Evolutionary conservation across 2,888 invertebrate species (phyloP).

Genomic region (Platynereis dumerilii): DNA sequence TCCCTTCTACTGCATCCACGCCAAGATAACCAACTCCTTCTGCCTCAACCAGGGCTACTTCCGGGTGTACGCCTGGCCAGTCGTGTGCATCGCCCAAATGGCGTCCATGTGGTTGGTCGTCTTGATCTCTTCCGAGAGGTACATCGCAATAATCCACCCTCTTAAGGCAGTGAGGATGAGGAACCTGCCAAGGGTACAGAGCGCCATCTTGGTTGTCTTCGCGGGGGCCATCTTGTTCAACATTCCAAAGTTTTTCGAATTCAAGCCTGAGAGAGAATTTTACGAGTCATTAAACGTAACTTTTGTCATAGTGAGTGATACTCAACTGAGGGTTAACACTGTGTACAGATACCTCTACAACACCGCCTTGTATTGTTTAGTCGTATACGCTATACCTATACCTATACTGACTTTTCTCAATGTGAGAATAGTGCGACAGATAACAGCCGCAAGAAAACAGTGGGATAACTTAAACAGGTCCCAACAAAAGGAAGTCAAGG

Average conservation of each 20-base stretch:
- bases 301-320: slow-evolving; percentile 23
- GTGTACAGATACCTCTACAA: slow-evolving; percentile 41
- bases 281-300: slow-evolving; percentile 24
- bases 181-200: slow-evolving; percentile 35
- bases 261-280: slow-evolving; percentile 28
- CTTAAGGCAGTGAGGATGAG: slow-evolving; percentile 47
- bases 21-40: slow-evolving; percentile 17
- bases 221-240: slow-evolving; percentile 44
- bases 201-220: slow-evolving; percentile 46
- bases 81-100: slow-evolving; percentile 41
- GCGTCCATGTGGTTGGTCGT: slow-evolving; percentile 58
- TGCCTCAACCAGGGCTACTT: slow-evolving; percentile 35
- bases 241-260: slow-evolving; percentile 52
- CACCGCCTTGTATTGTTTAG: slow-evolving; percentile 43
- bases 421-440: slow-evolving; percentile 52
- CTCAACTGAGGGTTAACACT: slow-evolving; percentile 30
- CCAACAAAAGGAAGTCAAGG: slow-evolving; percentile 53
- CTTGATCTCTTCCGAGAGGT: slow-evolving; percentile 57
- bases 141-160: slow-evolving; percentile 59
- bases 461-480: slow-evolving; percentile 45
- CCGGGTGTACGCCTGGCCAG: slow-evolving; percentile 39
- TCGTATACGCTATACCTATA: slow-evolving; percentile 51
- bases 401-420: slow-evolving; percentile 50
- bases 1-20: slow-evolving; percentile 24
- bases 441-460: slow-evolving; percentile 44